Evolutionary conservation across 2,797 vertebrate genomes (phyloP).

Genomic region (Chelon auratus): DNA sequence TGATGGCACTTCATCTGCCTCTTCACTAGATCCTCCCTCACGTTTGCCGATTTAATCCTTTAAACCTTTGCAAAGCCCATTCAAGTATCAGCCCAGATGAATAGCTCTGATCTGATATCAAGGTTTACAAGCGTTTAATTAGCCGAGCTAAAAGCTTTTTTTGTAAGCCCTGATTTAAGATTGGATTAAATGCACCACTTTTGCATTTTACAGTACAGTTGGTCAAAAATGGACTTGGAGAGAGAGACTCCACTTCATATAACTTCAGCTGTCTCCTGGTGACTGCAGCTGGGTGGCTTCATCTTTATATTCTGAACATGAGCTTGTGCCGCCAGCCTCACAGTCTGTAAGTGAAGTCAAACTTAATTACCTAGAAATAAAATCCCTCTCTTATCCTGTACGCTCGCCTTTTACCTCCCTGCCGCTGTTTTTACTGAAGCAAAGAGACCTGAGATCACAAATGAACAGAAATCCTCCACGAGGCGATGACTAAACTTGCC

Average conservation of each 20-base stretch:
- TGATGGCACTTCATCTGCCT: not conserved
- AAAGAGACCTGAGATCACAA: not conserved
- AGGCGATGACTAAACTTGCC: conserved; percentile 14
- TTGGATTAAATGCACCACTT: not conserved
- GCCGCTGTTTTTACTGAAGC: conserved; percentile 13
- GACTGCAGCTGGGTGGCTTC: conserved; percentile 16
- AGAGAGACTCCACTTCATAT: not conserved
- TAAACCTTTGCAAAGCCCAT: not conserved
- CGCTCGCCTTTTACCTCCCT: conserved; percentile 8
- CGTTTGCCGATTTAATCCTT: not conserved
- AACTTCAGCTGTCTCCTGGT: not conserved
- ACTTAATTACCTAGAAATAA: conserved; percentile 40
- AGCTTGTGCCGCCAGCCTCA: conserved; percentile 19
- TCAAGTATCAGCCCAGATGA: not conserved
- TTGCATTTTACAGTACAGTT: not conserved
- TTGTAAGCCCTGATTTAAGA: not conserved
- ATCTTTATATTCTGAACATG: conserved; percentile 13
- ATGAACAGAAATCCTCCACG: conserved; percentile 10
- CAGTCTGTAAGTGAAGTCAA: conserved; percentile 17
- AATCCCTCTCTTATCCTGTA: conserved; percentile 22
- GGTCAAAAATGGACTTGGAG: not conserved
- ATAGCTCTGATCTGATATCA: not conserved
- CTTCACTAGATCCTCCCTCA: not conserved
- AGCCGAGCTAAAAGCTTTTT: not conserved
- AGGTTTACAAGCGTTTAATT: conserved; percentile 4